A percentile compares a stretch with the other conserved stretches of the same genome.
Evolutionary conservation across 2,797 vertebrate species (phyloP).

Genomic region (Distichodus sexfasciatus): DNA sequence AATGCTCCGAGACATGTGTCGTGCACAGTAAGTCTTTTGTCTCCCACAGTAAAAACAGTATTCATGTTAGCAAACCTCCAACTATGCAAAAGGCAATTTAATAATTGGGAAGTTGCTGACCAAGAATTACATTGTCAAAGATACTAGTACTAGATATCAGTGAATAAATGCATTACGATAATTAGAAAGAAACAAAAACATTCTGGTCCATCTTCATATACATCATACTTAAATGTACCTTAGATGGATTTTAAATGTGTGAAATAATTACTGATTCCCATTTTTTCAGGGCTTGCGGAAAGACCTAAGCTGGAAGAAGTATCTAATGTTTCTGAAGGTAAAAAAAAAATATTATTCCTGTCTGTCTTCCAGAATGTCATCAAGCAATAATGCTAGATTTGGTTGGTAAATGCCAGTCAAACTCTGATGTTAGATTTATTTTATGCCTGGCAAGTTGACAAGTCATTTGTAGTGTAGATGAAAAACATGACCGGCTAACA

Average conservation of each 20-base stretch:
- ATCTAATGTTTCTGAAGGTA: too few species aligned
- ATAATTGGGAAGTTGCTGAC: not conserved
- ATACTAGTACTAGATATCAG: not conserved
- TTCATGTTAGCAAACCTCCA: not conserved
- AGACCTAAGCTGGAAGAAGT: too few species aligned
- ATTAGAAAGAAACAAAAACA: too few species aligned
- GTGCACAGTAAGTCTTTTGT: constrained; percentile 60
- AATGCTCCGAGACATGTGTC: constrained; percentile 67
- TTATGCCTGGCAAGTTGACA: too few species aligned
- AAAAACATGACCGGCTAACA: not conserved
- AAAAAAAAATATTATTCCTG: too few species aligned
- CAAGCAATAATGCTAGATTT: too few species aligned
- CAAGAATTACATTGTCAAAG: not conserved
- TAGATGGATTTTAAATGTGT: too few species aligned
- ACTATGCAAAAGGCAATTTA: not conserved
- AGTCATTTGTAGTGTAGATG: not conserved
- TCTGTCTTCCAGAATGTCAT: too few species aligned
- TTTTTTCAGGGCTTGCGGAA: too few species aligned
- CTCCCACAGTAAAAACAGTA: not conserved
- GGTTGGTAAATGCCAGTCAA: not conserved
- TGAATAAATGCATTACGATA: not conserved
- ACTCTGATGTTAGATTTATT: not conserved
- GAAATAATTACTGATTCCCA: too few species aligned
- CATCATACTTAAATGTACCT: too few species aligned
- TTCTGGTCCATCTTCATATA: too few species aligned